Evolutionary conservation across 2,797 vertebrate genomes (phyloP).

Genomic region (Echiichthys vipera): DNA sequence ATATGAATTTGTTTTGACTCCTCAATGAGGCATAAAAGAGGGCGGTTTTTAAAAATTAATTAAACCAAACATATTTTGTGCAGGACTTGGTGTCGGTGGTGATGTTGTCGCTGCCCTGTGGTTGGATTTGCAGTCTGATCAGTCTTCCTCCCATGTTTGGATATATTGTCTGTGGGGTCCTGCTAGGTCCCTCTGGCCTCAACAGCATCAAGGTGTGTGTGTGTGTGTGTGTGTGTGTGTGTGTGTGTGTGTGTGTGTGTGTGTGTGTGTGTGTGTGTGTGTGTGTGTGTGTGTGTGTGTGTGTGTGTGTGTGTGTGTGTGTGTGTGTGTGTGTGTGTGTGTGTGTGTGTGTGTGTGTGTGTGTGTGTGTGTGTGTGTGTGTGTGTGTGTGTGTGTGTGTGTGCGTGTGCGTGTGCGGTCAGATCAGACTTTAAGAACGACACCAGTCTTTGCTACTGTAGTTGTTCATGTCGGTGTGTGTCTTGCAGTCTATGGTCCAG

Average conservation of each 20-base stretch:
- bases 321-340: background rate
- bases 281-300: conserved; percentile 72
- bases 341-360: conserved; percentile 75
- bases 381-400: background rate
- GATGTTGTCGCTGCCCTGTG: conserved; percentile 95
- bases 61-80: background rate
- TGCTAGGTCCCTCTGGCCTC: conserved; percentile 95
- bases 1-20: background rate
- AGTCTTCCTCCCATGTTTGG: conserved; percentile 98
- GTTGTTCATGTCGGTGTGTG: background rate
- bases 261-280: background rate
- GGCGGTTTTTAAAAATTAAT: background rate
- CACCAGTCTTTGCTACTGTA: background rate
- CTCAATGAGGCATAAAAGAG: background rate
- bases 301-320: background rate
- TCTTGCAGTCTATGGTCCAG: conserved; percentile 94
- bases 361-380: background rate
- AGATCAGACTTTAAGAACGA: background rate
- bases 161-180: conserved; percentile 95
- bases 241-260: background rate
- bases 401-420: no score
- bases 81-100: conserved; percentile 96
- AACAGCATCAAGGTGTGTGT: conserved; percentile 94
- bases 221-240: background rate
- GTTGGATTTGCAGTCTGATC: conserved; percentile 92